Base-by-base conservation (phyloP, 1,140 invertebrate genomes). In the Lordiphosa collinella region DNA sequence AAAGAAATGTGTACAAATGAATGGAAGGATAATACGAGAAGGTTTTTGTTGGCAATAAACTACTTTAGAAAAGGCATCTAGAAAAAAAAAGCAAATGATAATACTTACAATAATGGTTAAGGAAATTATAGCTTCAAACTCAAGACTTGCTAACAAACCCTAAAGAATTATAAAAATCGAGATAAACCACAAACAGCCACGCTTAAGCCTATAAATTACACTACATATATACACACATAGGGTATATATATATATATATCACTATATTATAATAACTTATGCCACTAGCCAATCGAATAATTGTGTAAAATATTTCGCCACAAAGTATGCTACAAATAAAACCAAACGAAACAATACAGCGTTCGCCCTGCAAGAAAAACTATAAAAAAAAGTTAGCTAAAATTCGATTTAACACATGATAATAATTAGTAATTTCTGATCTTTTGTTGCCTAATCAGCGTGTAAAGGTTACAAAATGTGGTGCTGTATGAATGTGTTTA, bases 251-350 rank as follows among this genome's bases (percentile, higher is more conserved):
- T 55, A 55, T 70, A 76, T 76, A 76, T 75, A 80, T 80, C 76
- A 80, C 79, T 67, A 58, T 52, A 71, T 80, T 67, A 82, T 66
- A 73, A 74, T 41, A 70, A 75, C 60, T 71, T 71, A 80, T 67
- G 70, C 70, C 76, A 80, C 75, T 80, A 80, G 76, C 76, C 76
- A 80, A 80, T 82, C 71, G 71, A 82, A 65, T 82, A 76, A 84
- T 73, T 82, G 76, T 80, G 76, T 80, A 80, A 67, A 68, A 80
- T 76, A 80, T 80, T 76, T 80, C 71, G 71, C 78, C 18, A 22
- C 18, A 22, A 22, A 5, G 18, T 22, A 22, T 22, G 18, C 18
- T 22, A 22, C 18, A 22, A 61, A 75, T 40, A 53, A 62, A 50
- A 51, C 12, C 51, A 68, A 36, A 53, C 46, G 43, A 69, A 11